Evolutionary conservation across 2,113 vertebrate species (phyloP).

Genomic region (Callospermophilus lateralis): DNA sequence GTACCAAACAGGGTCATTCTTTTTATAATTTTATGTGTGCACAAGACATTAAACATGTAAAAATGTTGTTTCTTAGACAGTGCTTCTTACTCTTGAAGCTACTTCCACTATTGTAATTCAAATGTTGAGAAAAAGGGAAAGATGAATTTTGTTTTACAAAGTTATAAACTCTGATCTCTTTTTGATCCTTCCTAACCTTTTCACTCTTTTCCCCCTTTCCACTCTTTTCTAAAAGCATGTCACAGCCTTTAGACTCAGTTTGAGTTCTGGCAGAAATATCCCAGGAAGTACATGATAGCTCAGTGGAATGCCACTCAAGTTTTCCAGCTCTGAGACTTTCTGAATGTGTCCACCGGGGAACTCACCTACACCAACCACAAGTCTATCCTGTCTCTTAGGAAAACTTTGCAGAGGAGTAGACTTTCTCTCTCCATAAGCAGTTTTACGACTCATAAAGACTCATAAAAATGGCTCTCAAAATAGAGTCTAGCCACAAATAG

Average conservation of each 20-base stretch:
- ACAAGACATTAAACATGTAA: neutral
- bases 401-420: neutral
- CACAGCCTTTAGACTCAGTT: neutral
- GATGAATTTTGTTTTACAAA: neutral
- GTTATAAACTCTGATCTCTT: neutral
- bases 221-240: neutral
- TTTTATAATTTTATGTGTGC: neutral
- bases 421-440: neutral
- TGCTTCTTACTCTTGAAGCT: neutral
- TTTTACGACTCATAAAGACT: neutral
- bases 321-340: neutral
- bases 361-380: neutral
- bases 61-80: neutral
- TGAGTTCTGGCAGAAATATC: neutral
- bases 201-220: neutral
- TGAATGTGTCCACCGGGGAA: neutral
- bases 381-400: neutral
- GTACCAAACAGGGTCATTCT: neutral
- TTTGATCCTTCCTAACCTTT: neutral
- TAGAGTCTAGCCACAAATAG: neutral
- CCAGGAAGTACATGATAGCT: neutral
- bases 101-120: neutral
- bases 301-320: neutral
- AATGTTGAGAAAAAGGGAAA: neutral
- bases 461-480: neutral